Conservation (phyloP, 1,140 invertebrate genomes). For the Leptinotarsa texana region DNA sequence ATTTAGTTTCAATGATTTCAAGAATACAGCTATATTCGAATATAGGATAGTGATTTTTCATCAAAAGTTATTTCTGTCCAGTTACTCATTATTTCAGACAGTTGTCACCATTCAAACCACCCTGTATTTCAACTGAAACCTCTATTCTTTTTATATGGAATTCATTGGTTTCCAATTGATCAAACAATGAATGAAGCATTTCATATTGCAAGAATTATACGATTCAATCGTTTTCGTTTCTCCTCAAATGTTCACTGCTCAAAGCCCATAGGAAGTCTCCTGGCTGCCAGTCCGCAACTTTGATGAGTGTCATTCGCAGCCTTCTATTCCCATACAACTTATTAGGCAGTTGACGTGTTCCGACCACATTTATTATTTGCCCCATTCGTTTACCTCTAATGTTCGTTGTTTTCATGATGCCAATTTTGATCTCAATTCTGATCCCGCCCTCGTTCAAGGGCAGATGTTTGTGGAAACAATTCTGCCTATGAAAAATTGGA, state of each 20-base stretch:
- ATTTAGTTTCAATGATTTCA: no score
- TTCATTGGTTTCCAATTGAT: neutral
- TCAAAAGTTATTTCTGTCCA: no score
- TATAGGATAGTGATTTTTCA: no score
- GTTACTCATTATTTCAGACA: no score
- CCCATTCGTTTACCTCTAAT: slow-evolving; percentile 34
- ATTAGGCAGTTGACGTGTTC: slow-evolving; percentile 37
- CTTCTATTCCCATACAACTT: slow-evolving; percentile 34
- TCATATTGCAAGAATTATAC: no score
- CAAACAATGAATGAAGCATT: neutral
- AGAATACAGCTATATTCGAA: no score
- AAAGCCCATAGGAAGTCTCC: neutral
- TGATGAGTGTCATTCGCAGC: slow-evolving; percentile 28
- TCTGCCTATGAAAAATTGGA: no score
- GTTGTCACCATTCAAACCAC: no score
- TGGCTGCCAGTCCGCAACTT: slow-evolving; percentile 12
- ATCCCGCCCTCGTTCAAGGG: neutral
- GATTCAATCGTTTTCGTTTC: no score
- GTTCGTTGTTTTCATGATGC: neutral
- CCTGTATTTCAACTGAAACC: no score
- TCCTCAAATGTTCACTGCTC: no score
- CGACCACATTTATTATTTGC: slow-evolving; percentile 38
- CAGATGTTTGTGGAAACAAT: slow-evolving; percentile 7
- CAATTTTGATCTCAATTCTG: slow-evolving; percentile 14
- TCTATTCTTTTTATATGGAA: no score